A percentile compares a stretch with the other conserved stretches of the same genome.
These are phyloP conservation scores for Notamacropus eugenii DNA, from an alignment of 2,797 vertebrate genomes.

Conservation along the genomic window DNA sequence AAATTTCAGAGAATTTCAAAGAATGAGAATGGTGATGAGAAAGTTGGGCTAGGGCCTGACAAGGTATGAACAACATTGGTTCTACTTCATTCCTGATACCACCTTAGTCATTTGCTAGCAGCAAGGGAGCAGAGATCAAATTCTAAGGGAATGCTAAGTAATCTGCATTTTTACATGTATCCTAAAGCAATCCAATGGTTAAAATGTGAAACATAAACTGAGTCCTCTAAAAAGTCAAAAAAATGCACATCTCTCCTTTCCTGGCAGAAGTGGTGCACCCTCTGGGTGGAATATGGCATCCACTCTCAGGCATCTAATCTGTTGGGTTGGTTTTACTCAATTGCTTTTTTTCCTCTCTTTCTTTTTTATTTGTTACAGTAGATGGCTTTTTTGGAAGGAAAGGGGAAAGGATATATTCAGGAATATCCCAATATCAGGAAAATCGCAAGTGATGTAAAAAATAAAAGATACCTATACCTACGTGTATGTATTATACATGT, in stretches of 20 bases:
- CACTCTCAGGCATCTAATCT: not conserved
- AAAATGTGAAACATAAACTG: not conserved
- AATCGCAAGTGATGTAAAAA: not conserved
- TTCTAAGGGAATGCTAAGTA: slow-evolving; percentile 28
- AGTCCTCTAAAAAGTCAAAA: not conserved
- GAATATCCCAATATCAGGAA: not conserved
- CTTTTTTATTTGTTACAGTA: not conserved
- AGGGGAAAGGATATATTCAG: not conserved
- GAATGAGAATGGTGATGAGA: not conserved
- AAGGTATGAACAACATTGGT: not conserved
- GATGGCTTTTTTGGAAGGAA: slow-evolving; percentile 26
- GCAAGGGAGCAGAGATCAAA: not conserved
- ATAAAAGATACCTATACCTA: not conserved
- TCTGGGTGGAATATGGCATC: not conserved
- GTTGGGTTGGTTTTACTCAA: not conserved
- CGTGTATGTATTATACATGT: no score
- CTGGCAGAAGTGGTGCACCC: not conserved
- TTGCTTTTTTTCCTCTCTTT: not conserved
- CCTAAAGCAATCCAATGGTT: slow-evolving; percentile 14
- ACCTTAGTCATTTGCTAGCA: not conserved
- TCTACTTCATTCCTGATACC: slow-evolving; percentile 23
- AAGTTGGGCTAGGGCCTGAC: not conserved
- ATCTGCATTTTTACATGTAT: slow-evolving; percentile 6
- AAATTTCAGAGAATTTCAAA: not conserved
- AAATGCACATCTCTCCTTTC: not conserved